Evolutionary conservation across 2,113 vertebrate genomes (phyloP).

Genomic region (Amazona vittata): DNA sequence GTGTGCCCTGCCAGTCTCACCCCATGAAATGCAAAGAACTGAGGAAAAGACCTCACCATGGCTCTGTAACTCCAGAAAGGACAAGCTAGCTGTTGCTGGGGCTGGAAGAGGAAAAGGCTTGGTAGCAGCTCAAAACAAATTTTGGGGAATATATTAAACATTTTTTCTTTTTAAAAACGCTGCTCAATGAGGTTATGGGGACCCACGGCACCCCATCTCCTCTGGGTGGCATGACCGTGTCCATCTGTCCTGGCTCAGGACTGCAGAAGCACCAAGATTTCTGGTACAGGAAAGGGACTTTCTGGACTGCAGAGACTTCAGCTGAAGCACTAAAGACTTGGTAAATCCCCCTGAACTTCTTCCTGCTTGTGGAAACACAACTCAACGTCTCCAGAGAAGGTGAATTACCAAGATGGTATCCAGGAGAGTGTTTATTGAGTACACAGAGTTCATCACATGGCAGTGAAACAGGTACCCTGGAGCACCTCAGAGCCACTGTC

Average conservation of each 20-base stretch:
- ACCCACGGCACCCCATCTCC: background rate
- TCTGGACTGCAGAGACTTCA: background rate
- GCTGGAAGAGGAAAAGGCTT: background rate
- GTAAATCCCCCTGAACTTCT: background rate
- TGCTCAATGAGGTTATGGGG: background rate
- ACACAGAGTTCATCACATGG: background rate
- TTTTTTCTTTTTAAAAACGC: background rate
- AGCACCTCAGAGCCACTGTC: background rate
- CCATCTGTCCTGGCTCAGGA: background rate
- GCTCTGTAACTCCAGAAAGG: background rate
- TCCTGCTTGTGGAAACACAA: background rate
- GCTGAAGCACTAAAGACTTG: background rate
- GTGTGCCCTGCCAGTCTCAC: background rate
- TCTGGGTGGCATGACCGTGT: accelerated
- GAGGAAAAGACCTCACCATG: background rate
- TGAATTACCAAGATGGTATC: background rate
- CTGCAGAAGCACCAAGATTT: background rate
- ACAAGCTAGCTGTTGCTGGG: background rate
- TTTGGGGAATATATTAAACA: background rate
- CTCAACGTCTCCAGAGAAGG: background rate
- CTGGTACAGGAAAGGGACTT: background rate
- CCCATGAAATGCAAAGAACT: background rate
- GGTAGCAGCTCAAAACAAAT: background rate
- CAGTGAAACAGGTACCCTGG: no score
- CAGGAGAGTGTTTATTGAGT: background rate